Base-by-base conservation (phyloP, 37 sponge, comb jelly and placozoan genomes). In the Theonella swinhoei region DNA sequence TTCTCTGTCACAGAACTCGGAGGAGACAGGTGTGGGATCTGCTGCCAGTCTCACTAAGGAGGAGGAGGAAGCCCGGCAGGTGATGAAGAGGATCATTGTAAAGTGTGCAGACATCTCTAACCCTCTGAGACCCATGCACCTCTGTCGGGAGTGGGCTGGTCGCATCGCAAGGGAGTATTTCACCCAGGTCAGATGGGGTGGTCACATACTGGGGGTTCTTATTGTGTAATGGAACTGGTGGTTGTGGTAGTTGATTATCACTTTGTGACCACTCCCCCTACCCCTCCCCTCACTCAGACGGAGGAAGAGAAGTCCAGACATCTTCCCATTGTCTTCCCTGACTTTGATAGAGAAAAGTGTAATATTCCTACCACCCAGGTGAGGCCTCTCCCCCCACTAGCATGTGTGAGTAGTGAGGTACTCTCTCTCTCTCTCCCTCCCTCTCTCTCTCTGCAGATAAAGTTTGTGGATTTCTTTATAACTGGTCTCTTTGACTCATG, bases 61-160 rank as follows among this genome's bases (percentile, higher is more conserved):
- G 62, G 78, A 63, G 30, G 80, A 58, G 4, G 88, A 87, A 64
- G 64, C 33, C 36, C 42, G 87, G 3, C 80, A 67, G 66, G 47
- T 83, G 36, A 82, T 89, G 47, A 88, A 91, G 68, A 83, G 92
- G 66, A 89, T 94, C 39, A 70, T 94, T 1, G 95, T 96, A 38
- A 96, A 96, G 73, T 85, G 89, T 64, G 97, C 97, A 7, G 97
- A 96, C 83, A 90, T 96, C 28, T 84, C 91, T 32, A 96, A 96
- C 54, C 89, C 94, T 28, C 77, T 83, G 19, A 77, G 97, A n/a
- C 88, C 87, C 2, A 47, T 65, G 58, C 37, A 64, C 17, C 76
- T 96, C 20, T 91, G 92, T 39, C 78, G 62, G 41, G 83, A 68
- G 14, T 96, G 97, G 97, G 90, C 97, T 9, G 64, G 64, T 19